A percentile compares a stretch with the other conserved stretches of the same genome.
Evolutionary conservation across 1,140 invertebrate genomes (phyloP).

Genomic region (Drosophila pallidifrons): DNA sequence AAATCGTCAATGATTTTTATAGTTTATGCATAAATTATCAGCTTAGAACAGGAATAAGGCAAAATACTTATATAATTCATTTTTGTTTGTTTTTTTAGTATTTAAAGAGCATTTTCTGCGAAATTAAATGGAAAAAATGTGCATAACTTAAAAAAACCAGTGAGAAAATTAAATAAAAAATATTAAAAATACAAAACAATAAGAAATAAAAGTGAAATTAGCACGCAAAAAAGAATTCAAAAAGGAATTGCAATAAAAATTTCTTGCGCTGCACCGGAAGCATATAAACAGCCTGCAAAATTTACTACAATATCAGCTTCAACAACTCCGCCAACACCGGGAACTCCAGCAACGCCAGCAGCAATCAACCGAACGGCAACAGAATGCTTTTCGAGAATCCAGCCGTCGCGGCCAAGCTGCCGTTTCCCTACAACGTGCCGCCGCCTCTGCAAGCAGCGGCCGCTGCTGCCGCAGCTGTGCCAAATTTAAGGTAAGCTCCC

Average conservation of each 20-base stretch:
- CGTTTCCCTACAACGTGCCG: constrained; percentile 84
- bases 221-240: constrained; percentile 8
- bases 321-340: constrained; percentile 50
- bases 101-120: constrained; percentile 17
- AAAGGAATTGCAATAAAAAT: constrained; percentile 38
- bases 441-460: constrained; percentile 84
- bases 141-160: constrained; percentile 48
- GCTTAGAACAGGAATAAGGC: constrained; percentile 1
- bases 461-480: constrained; percentile 83
- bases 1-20: not conserved
- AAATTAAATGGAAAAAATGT: constrained; percentile 50
- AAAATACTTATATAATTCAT: not conserved
- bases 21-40: constrained; percentile 4
- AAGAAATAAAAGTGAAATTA: constrained; percentile 18
- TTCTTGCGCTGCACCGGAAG: constrained; percentile 49
- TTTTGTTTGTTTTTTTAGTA: constrained; percentile 19
- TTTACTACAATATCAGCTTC: constrained; percentile 67
- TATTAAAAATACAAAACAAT: constrained; percentile 33
- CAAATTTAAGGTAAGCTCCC: constrained; percentile 84
- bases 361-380: constrained; percentile 47
- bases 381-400: constrained; percentile 85
- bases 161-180: constrained; percentile 43
- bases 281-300: constrained; percentile 69
- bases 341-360: constrained; percentile 51
- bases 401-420: constrained; percentile 84